Conservation (phyloP, 2,113 vertebrate species). For the Hemiprocne comata region DNA sequence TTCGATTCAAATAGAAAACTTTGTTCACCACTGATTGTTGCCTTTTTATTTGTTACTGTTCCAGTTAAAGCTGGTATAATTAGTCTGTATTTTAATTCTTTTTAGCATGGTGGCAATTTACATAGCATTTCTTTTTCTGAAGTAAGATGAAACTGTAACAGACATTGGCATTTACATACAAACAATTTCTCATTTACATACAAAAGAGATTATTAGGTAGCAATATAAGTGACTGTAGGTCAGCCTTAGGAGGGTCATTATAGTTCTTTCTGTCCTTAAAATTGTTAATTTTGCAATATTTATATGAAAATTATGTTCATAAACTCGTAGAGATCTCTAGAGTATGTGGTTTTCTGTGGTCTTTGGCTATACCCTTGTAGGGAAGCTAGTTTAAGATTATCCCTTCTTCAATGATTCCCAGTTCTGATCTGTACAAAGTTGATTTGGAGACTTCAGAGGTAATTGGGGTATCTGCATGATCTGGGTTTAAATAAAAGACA, state of each 20-base stretch:
- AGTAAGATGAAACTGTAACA: not conserved
- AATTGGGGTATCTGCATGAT: not conserved
- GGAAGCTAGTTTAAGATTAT: not conserved
- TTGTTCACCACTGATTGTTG: slow-evolving; percentile 8
- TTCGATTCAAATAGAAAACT: not conserved
- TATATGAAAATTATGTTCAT: not conserved
- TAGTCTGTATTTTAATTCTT: slow-evolving; percentile 40
- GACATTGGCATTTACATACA: slow-evolving; percentile 19
- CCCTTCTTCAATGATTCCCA: not conserved
- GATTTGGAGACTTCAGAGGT: not conserved
- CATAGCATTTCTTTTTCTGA: slow-evolving; percentile 31
- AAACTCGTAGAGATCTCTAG: not conserved
- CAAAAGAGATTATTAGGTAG: slow-evolving; percentile 17
- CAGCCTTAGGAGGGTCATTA: not conserved
- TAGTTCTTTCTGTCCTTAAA: not conserved
- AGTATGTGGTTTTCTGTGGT: not conserved
- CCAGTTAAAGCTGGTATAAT: slow-evolving; percentile 23
- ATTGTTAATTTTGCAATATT: not conserved
- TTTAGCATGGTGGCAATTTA: slow-evolving; percentile 18
- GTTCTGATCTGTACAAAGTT: not conserved
- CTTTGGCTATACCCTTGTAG: not conserved
- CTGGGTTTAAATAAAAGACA: not conserved
- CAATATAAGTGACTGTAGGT: not conserved
- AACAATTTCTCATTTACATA: slow-evolving; percentile 32
- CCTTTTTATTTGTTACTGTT: slow-evolving; percentile 11